These are phyloP conservation scores for Scrobipalpa atriplicella DNA, from an alignment of 2,888 invertebrate species.

Conservation along the genomic window DNA sequence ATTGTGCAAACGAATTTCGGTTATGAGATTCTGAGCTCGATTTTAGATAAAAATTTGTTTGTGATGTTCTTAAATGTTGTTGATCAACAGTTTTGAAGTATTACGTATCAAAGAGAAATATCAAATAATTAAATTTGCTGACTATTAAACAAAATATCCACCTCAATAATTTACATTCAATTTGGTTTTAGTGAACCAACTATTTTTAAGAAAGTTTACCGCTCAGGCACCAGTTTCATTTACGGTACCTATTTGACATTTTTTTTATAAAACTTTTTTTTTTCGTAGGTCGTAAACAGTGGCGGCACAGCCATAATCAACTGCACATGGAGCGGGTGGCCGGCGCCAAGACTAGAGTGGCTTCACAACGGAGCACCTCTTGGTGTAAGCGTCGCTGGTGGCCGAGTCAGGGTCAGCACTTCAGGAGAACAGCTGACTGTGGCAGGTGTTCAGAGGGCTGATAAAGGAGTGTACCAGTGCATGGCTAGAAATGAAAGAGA, in stretches of 20 bases:
- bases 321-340: constrained; percentile 92
- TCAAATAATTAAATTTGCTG: not conserved
- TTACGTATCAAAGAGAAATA: not conserved
- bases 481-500: constrained; percentile 90
- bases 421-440: constrained; percentile 70
- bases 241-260: too few relatives aligned
- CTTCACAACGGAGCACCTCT: constrained; percentile 88
- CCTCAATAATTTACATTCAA: too few relatives aligned
- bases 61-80: not conserved
- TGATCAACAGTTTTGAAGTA: too few relatives aligned
- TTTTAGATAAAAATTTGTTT: not conserved
- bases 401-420: constrained; percentile 59
- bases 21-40: not conserved
- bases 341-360: constrained; percentile 88
- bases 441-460: constrained; percentile 86
- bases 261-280: too few relatives aligned
- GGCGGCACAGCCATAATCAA: constrained; percentile 92
- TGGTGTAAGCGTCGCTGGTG: constrained; percentile 70
- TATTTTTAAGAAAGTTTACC: too few relatives aligned
- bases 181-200: too few relatives aligned
- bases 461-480: constrained; percentile 95
- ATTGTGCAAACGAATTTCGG: not conserved
- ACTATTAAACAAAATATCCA: too few relatives aligned
- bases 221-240: too few relatives aligned
- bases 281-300: constrained; percentile 89